Evolutionary conservation across 2,888 invertebrate genomes (phyloP), one percentile per base, ranked within the genome.

Genomic region (Pandemis corylana): DNA sequence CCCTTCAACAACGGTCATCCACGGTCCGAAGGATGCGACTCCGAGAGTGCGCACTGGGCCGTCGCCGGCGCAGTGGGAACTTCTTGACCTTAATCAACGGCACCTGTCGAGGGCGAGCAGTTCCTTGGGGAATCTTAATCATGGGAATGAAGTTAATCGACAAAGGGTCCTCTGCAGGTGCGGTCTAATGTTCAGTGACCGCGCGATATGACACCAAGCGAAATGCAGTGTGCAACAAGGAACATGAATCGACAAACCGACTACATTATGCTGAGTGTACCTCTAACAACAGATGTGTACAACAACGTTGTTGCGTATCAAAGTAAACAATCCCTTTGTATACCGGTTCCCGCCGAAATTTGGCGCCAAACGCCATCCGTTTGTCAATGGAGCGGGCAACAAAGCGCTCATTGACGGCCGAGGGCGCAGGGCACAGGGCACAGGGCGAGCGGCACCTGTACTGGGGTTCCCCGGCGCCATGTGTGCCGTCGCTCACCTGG

Each of bases 401-500:
- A 93, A 93, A 87, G 86, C 83, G 79, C 79, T 86, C 91, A 91
- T 92, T 92, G 65, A 74, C 15, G 15, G 12, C 49, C 20, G 20
- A 66, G 65, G 71, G 61, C 66, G 46, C 87, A 91, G 82, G 82
- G 78, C 77, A 78, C 68, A 63, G 68, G 68, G 59, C 68, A 59
- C 87, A 91, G 82, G 82, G 78, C 78, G 77, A 78, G 77, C 77
- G 85, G 87, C 94, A 94, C 94, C 94, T 94, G 94, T 93, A 89
- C 82, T 86, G 89, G 92, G 93, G 89, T 91, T 91, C 91, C 93
- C 87, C 90, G 90, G 90, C 59, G 59, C 89, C 90, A 90, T 90
- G 90, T 90, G 90, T 84, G 83, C 83, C 88, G 77, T 83, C 87
- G 85, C 90, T 93, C 93, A 92, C 93, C 93, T 93, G 94, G 91